Evolutionary conservation across 2,888 invertebrate species (phyloP).

Genomic region (Allygus modestus): DNA sequence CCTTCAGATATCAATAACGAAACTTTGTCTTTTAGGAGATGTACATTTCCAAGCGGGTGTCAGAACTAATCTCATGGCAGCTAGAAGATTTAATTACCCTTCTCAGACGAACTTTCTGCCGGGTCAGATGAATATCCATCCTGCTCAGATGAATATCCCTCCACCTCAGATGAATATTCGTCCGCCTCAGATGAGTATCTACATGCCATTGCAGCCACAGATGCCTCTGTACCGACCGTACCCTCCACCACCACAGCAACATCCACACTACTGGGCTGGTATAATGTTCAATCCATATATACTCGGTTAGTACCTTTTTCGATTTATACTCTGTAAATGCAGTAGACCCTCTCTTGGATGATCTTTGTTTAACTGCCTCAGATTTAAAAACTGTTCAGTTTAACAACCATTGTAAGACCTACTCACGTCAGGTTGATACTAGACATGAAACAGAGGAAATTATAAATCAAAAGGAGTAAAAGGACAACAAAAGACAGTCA

Average conservation of each 20-base stretch:
- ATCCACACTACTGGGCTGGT: not conserved
- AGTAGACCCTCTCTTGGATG: too few species aligned
- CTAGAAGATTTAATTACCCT: not conserved
- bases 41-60: not conserved
- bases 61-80: not conserved
- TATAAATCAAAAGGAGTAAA: too few species aligned
- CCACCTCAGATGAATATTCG: not conserved
- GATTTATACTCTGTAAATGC: too few species aligned
- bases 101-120: not conserved
- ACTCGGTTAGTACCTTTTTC: not conserved
- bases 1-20: too few species aligned
- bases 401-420: too few species aligned
- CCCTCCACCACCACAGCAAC: not conserved
- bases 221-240: not conserved
- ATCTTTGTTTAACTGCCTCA: too few species aligned
- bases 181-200: not conserved
- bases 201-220: not conserved
- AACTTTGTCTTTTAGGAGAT: not conserved
- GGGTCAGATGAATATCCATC: not conserved
- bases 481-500: too few species aligned
- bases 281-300: not conserved
- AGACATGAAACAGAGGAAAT: too few species aligned
- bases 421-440: too few species aligned
- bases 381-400: too few species aligned
- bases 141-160: not conserved